A percentile compares a stretch with the other conserved stretches of the same genome.
These are phyloP conservation scores for Tragopan temminckii DNA, from an alignment of 2,797 vertebrate genomes.

Conservation along the genomic window DNA sequence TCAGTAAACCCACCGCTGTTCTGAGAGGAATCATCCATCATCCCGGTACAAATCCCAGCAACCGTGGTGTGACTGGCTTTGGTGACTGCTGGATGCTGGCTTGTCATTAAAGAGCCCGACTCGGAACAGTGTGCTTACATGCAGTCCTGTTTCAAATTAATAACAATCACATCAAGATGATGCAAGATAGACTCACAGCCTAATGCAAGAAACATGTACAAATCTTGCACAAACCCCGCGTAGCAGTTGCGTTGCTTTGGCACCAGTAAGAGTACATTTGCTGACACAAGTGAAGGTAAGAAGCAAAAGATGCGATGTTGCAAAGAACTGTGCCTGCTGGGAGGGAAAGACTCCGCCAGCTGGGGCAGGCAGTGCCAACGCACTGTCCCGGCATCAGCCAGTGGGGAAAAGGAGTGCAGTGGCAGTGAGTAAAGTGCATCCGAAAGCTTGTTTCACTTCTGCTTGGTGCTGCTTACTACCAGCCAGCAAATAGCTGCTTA, in stretches of 20 bases:
- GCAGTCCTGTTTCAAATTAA: constrained; percentile 37
- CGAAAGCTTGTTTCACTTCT: constrained; percentile 68
- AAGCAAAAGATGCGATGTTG: not conserved
- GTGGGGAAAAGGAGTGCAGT: not conserved
- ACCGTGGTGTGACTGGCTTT: not conserved
- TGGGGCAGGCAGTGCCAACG: not conserved
- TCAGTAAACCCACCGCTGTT: not conserved
- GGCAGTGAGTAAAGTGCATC: not conserved
- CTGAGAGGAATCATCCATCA: not conserved
- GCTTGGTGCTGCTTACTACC: not conserved
- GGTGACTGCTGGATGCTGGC: not conserved
- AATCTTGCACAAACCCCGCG: not conserved
- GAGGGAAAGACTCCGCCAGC: not conserved
- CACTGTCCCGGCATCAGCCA: not conserved
- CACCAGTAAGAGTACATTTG: not conserved
- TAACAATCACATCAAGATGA: constrained; percentile 11
- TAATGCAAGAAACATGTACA: not conserved
- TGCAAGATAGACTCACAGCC: not conserved
- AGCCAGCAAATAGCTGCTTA: not conserved
- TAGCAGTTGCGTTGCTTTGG: not conserved
- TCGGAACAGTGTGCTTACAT: accelerated
- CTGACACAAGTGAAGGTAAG: not conserved
- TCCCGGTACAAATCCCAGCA: not conserved
- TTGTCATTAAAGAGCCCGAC: not conserved
- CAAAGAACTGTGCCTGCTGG: not conserved